phyloP scores from a whole-genome alignment of 2,797 vertebrate species.

The Poecilia wingei region DNA sequence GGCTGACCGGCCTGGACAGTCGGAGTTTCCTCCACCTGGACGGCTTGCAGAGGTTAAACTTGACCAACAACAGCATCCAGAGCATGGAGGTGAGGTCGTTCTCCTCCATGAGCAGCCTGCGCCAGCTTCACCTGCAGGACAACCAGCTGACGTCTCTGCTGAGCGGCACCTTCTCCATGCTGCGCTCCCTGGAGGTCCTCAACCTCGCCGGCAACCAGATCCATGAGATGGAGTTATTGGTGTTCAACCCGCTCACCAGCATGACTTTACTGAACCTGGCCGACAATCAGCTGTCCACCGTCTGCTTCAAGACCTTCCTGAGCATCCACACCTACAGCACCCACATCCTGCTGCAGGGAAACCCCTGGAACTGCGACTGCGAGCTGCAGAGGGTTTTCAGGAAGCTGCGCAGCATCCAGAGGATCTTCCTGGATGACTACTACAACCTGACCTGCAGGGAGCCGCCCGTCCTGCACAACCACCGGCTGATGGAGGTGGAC shows the following conservation, averaged over 20 bases:
- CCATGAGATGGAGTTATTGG: constrained; percentile 52
- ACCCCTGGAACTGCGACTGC: constrained; percentile 86
- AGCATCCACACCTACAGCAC: constrained; percentile 82
- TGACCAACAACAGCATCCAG: constrained; percentile 79
- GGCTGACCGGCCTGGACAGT: constrained; percentile 67
- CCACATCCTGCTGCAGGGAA: constrained; percentile 81
- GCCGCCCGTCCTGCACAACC: constrained; percentile 64
- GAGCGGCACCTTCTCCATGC: constrained; percentile 82
- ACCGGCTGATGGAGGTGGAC: constrained; percentile 76
- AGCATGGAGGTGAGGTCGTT: constrained; percentile 76
- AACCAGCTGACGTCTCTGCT: constrained; percentile 73
- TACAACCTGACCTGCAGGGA: constrained; percentile 76
- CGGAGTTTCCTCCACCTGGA: constrained; percentile 79
- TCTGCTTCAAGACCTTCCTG: constrained; percentile 83
- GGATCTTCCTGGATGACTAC: constrained; percentile 84
- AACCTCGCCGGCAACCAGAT: constrained; percentile 80
- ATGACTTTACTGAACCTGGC: constrained; percentile 79
- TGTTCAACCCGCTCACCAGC: constrained; percentile 80
- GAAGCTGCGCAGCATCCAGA: constrained; percentile 80
- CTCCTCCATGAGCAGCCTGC: constrained; percentile 76
- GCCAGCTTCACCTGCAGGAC: constrained; percentile 78
- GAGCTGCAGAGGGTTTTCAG: constrained; percentile 85
- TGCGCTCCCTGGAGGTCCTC: constrained; percentile 82
- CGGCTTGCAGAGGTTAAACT: constrained; percentile 78
- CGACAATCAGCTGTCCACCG: constrained; percentile 71